Evolutionary conservation across 2,797 vertebrate genomes (phyloP), one percentile per base, ranked within the genome.

Genomic region (Eutrigla gurnardus): DNA sequence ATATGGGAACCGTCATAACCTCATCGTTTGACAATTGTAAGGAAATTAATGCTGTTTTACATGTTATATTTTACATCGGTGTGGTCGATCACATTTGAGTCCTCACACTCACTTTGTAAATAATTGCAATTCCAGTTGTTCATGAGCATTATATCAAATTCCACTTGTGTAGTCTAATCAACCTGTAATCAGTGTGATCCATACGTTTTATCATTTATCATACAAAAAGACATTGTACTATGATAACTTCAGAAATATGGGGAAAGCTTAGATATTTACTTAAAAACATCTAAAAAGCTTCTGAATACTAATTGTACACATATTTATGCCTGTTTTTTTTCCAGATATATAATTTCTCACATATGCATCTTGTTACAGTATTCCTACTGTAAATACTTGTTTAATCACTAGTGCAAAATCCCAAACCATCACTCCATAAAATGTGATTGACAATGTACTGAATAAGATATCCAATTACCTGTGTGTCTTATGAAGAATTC

Each of bases 401-500:
- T 14, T 49, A 53, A 42, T 40, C 33, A 61, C 11, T 2, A 6
- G 1, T 61, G 17, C 10, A 46, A 40, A 73, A 63, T 46, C n/a
- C 2, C 39, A 32, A 32, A 65, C 1, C 13, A 14, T 53, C 7
- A 45, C 40, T 18, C 32, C 10, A 39, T 35, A 45, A 12, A 53
- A 17, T 39, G 1, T n/a, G 3, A 54, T 36, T 57, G 2, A 58
- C 40, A 50, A n/a, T 9, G 11, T 55, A 15, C 5, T 32, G 4
- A 58, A 60, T 10, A 11, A 42, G 1, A 32, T 11, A 18, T 65
- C 2, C 3, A 71, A 40, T 82, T 85, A 89, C 83, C 89, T 78
- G 73, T 70, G 17, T 66, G 58, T 42, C 47, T 90, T 89, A 89
- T 7, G 68, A 73, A 69, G 80, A 78, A 77, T 40, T 89, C 87